Base-by-base conservation (phyloP, 2,797 vertebrate species). In the Poecilia wingei region DNA sequence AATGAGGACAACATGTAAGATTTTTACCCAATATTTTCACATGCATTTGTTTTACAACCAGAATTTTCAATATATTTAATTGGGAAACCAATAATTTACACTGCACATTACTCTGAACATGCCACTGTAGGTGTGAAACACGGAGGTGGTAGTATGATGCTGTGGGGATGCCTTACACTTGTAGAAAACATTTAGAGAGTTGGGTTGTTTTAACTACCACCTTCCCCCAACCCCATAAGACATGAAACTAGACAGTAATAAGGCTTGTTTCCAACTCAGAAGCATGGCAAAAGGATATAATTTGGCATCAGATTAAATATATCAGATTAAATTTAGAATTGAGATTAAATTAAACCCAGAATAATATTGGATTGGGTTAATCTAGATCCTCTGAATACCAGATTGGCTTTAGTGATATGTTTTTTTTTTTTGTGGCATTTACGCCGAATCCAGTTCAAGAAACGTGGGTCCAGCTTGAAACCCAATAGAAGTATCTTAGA, bases 1-100 rank as follows among this genome's bases (percentile, higher is more conserved):
- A 4, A 43, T 0, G 16, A 76, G 25, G 28, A 76, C 57, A 72
- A 69, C 71, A 57, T 74, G 22, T 75, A 77, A 88, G 79, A 85
- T 69, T 73, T 46, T 18, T 45, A 68, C 72, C 75, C 7, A 43
- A 13, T 69, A 69, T 69, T 43, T 69, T 36, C 22, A 39, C 18
- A 9, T 20, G 2, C 36, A 36, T 18, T 25, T 16, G 12, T 36
- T 72, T 64, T 10, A 61, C 10, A 41, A 25, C 4, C 20, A 4
- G 22, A 68, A 68, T 41, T 12, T 25, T 10, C 20, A 25, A 20
- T 41, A 22, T 68, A 68, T 39, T 18, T 64, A 7, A 36, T 36
- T 36, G 31, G 61, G 6, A 20, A 36, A 66, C 36, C 36, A 68
- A 68, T 12, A 12, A 25, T 41, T 4, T 68, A 39, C 25, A 39